Evolutionary conservation across 2,888 invertebrate species (phyloP).

Genomic region (Harpalus rufipes): DNA sequence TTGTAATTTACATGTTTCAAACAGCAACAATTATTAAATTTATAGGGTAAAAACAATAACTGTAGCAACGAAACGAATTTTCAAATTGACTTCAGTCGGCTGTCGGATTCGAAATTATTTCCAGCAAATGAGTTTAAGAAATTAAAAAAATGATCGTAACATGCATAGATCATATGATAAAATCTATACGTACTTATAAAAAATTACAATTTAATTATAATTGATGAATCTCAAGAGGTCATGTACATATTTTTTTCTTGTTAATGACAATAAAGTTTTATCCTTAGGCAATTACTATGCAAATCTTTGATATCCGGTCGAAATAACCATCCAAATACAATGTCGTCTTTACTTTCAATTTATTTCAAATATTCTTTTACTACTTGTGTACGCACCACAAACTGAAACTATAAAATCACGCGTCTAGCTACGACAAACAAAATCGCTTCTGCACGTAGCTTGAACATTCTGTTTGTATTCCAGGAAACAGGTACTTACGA

Average conservation of each 20-base stretch:
- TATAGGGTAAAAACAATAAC: no score
- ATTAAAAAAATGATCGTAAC: no score
- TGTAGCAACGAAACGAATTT: no score
- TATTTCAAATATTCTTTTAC: not conserved
- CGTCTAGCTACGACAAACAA: constrained; percentile 19
- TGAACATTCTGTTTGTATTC: constrained; percentile 60
- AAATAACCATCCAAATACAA: constrained; percentile 22
- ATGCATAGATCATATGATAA: no score
- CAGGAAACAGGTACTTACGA: constrained; percentile 64
- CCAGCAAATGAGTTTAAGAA: no score
- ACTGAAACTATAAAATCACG: constrained; percentile 32
- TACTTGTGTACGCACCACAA: not conserved
- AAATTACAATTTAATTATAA: no score
- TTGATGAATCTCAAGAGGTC: not conserved
- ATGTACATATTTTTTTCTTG: not conserved
- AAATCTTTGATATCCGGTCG: constrained; percentile 27
- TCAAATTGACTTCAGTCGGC: no score
- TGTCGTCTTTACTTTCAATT: not conserved
- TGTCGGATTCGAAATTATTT: no score
- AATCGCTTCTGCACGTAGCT: constrained; percentile 18
- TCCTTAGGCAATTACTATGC: constrained; percentile 28
- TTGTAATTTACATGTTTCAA: no score
- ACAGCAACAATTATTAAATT: no score
- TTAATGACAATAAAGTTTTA: constrained; percentile 13
- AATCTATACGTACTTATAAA: no score